Evolutionary conservation across 2,113 vertebrate genomes (phyloP), one percentile per base, ranked within the genome.

Genomic region (Percopsis transmontana): DNA sequence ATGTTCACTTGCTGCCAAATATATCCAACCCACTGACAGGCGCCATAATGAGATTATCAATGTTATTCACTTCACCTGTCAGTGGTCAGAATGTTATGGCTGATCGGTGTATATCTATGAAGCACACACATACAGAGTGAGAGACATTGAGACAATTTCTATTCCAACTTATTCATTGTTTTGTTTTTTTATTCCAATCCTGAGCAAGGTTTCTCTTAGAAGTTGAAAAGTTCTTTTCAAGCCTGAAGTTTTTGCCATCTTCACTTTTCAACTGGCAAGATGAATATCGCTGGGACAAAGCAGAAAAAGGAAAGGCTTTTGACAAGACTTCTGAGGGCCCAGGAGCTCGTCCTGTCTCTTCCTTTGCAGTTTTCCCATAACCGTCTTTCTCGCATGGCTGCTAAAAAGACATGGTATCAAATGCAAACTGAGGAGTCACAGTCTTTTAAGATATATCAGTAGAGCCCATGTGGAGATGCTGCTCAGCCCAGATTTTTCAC

Each of bases 161-260:
- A 7, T 51, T 51, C 21, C 21, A 3, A 10, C 15, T 45, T 13
- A 14, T 4, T 40, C n/a, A 11, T 38, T 54, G 45, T 14, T 3
- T 18, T 39, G 15, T 40, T 40, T 52, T 81, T 82, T 83, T 80
- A 82, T 61, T 65, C 75, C 85, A 69, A 78, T 85, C 84, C 83
- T 88, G 85, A 88, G 85, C 60, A 74, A 86, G 84, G 82, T 85
- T 74, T 80, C 72, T 85, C 81, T 90, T 18, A 82, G 85, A 87
- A 84, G 86, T 89, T 88, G 85, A 87, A 89, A 88, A 89, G 84
- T 88, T 81, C 76, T 79, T 88, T 89, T 89, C 80, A 91, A 85
- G 84, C 79, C 62, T 63, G 39, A 89, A 90, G 84, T 90, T 91
- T 87, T 87, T 81, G 84, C 83, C 79, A 52, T 88, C 84, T 88